Base-by-base conservation (phyloP, 2,888 invertebrate genomes). In the Andrena praecox region DNA sequence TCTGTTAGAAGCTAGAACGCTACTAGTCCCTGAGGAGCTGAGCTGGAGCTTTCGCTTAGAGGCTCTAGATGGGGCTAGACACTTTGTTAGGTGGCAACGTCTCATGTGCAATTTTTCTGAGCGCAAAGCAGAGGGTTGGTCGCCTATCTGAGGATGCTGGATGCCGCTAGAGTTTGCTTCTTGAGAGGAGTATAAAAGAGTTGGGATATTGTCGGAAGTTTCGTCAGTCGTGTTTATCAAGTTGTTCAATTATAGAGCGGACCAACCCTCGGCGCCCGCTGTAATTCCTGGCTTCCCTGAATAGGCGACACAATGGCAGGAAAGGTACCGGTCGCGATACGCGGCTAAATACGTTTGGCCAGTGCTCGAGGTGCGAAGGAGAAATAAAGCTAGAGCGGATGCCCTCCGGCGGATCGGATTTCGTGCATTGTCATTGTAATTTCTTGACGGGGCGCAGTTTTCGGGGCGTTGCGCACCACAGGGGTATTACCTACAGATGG, bases 341-440 rank as follows among this genome's bases (percentile, higher is more conserved):
- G 33, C 42, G 60, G 66, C 67, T 59, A 80, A 76, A 78, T 74
- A 81, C 82, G 79, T 71, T 79, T 63, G 8, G 68, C 50, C 77
- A 67, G 71, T 27, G 62, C 62, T 66, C 54, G 82, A 87, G 84
- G 87, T 80, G 85, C 62, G 84, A 82, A 73, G 62, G 71, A 84
- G 54, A 69, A 84, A 75, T 71, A 74, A 76, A 80, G 85, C 85
- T 87, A 85, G 85, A 90, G 90, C 91, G 88, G 86, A 89, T 93
- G 92, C 93, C 93, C 93, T 90, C 91, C 89, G 93, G 94, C 93
- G 91, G 91, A 92, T 94, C 93, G 90, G 91, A 93, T 94, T 94
- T 93, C 93, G 89, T 71, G 86, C 89, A 93, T 94, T 94, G 94
- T 94, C 92, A 94, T 94, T 94, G 93, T 94, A 94, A 94, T 94